Evolutionary conservation across 2,113 vertebrate genomes (phyloP), one percentile per base, ranked within the genome.

Genomic region (Dipodomys spectabilis): DNA sequence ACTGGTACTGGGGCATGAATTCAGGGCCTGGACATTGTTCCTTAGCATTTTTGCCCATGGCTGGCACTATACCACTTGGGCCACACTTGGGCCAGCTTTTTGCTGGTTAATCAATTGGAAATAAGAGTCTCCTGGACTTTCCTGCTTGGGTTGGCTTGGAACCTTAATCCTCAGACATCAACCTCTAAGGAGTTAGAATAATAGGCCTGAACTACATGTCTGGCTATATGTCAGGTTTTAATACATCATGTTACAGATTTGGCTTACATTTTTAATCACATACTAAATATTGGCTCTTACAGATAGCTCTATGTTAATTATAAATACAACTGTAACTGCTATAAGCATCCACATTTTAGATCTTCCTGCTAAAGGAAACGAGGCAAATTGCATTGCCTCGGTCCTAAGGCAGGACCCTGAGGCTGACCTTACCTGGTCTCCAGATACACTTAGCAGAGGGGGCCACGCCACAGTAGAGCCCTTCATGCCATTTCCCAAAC

Each of bases 401-500:
- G 20, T 20, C 67, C 32, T 2, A 30, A 77, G 13, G 27, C 30
- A 28, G 49, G 64, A n/a, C 44, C 0, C n/a, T 18, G 13, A 6
- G 15, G 67, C 7, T 1, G 0, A 60, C 45, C 96, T 96, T 97
- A 99, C 99, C 99, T 98, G 99, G 99, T 94, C 99, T 99, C 99
- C 99, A 99, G 97, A 99, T 97, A 95, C 99, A 99, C 97, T 99
- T 99, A 78, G 99, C 99, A 22, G 99, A 99, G 28, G 99, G 99
- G 32, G 99, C 99, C 95, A 99, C 98, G 0, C 99, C 99, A 62
- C 99, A 99, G 92, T 99, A 99, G 87, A 99, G 98, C 7, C 99
- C 99, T 97, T 99, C 99, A 0, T 99, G 99, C 99, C 99, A 99
- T 96, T 99, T 99, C 49, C 99, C 99, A 97, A 99, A 99, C 6